These are phyloP conservation scores for Mormyrops attenuatus DNA, from an alignment of 2,797 vertebrate species.

Conservation along the genomic window DNA sequence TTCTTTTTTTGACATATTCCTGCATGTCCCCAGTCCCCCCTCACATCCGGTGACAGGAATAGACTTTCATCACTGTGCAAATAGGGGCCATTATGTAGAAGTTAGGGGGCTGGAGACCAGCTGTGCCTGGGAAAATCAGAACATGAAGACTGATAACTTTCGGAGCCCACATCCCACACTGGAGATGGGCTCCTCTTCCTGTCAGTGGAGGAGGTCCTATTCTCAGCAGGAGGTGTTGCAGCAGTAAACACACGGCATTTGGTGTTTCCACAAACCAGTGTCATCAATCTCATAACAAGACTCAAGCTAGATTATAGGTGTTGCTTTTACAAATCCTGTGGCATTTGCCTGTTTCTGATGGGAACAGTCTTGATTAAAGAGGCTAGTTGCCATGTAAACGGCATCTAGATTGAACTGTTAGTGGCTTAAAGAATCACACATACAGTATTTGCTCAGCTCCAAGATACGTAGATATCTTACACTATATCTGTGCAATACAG, in stretches of 20 bases:
- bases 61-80: background rate
- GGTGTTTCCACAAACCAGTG: background rate
- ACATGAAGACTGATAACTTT: constrained; percentile 4
- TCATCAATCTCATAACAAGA: background rate
- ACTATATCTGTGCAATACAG: background rate
- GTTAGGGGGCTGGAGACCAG: background rate
- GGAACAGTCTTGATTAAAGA: constrained; percentile 16
- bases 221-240: background rate
- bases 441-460: background rate
- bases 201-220: background rate
- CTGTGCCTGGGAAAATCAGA: background rate
- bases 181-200: background rate
- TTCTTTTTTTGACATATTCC: background rate
- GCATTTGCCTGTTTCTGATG: background rate
- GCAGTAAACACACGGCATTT: background rate
- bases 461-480: background rate
- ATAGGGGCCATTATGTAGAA: constrained; percentile 12
- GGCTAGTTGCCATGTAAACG: constrained; percentile 11
- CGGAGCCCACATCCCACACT: background rate
- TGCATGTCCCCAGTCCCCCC: background rate
- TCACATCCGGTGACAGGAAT: background rate
- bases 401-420: background rate
- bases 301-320: background rate
- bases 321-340: constrained; percentile 4
- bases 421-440: background rate